Percentiles rank a stretch among this genome's conserved stretches.
Evolutionary conservation across 2,797 vertebrate genomes (phyloP).

Genomic region (Diceros bicornis): DNA sequence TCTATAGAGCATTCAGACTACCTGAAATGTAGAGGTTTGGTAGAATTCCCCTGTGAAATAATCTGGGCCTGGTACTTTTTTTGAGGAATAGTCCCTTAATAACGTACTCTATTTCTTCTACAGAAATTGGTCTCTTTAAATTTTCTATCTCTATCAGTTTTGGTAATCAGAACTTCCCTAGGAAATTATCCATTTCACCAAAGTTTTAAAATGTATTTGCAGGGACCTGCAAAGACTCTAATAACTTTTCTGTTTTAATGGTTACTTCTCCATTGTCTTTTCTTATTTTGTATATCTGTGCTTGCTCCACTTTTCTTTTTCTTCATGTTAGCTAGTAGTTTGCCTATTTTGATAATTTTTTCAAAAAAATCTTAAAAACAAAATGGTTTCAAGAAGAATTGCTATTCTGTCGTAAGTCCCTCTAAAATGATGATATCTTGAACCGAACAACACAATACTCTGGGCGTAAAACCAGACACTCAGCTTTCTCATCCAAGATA

Average conservation of each 20-base stretch:
- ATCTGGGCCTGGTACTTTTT: neutral
- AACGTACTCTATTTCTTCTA: slow-evolving; percentile 31
- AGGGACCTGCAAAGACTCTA: neutral
- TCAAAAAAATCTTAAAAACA: neutral
- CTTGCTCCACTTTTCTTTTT: neutral
- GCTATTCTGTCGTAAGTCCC: neutral
- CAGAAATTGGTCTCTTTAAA: neutral
- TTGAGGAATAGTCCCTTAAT: neutral
- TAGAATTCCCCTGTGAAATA: slow-evolving; percentile 27
- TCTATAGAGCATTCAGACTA: neutral
- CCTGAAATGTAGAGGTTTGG: neutral
- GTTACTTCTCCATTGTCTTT: slow-evolving; percentile 12
- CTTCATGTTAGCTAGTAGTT: neutral
- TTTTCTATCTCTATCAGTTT: neutral
- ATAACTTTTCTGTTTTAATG: neutral
- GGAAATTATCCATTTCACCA: neutral
- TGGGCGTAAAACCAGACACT: neutral
- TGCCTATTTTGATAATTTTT: neutral
- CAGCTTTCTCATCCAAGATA: neutral
- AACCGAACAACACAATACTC: neutral
- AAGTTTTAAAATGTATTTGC: slow-evolving; percentile 40
- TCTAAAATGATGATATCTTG: neutral
- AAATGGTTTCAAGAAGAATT: slow-evolving; percentile 2
- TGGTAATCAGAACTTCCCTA: slow-evolving; percentile 33
- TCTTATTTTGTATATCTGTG: slow-evolving; percentile 2